phyloP scores from a whole-genome alignment of 1,140 invertebrate genomes.

The Coenobita brevimanus region DNA sequence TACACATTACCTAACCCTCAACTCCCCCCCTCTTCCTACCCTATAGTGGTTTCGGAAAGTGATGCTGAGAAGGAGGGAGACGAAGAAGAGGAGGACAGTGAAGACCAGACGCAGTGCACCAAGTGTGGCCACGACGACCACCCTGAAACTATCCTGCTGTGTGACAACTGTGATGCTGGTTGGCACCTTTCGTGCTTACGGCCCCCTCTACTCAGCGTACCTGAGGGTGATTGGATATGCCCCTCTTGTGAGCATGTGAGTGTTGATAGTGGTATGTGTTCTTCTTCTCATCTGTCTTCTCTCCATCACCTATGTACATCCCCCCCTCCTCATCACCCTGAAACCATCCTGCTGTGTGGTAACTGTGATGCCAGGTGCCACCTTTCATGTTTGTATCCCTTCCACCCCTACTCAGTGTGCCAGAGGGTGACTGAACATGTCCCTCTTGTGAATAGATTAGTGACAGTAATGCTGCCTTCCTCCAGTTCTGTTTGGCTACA shows the following conservation, averaged over 20 bases:
- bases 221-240: slow-evolving; percentile 97
- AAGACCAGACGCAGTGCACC: no score
- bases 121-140: slow-evolving; percentile 80
- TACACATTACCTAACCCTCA: no score
- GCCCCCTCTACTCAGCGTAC: slow-evolving; percentile 92
- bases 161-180: slow-evolving; percentile 94
- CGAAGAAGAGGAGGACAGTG: no score
- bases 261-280: no score
- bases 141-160: slow-evolving; percentile 96
- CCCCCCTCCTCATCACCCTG: slow-evolving; percentile 86
- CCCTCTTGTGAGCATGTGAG: slow-evolving; percentile 92
- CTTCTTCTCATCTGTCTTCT: no score
- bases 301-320: no score
- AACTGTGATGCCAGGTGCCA: slow-evolving; percentile 96
- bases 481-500: no score
- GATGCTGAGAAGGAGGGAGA: no score
- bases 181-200: slow-evolving; percentile 95
- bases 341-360: slow-evolving; percentile 97
- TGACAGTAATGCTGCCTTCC: slow-evolving; percentile 13
- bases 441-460: slow-evolving; percentile 92
- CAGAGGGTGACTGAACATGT: slow-evolving; percentile 97
- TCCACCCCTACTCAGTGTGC: slow-evolving; percentile 92
- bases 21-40: no score
- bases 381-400: slow-evolving; percentile 91
- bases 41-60: no score